Percentiles rank a stretch among this genome's conserved stretches.
Evolutionary conservation across 2,888 invertebrate species (phyloP).

Genomic region (Diabrotica balteata): DNA sequence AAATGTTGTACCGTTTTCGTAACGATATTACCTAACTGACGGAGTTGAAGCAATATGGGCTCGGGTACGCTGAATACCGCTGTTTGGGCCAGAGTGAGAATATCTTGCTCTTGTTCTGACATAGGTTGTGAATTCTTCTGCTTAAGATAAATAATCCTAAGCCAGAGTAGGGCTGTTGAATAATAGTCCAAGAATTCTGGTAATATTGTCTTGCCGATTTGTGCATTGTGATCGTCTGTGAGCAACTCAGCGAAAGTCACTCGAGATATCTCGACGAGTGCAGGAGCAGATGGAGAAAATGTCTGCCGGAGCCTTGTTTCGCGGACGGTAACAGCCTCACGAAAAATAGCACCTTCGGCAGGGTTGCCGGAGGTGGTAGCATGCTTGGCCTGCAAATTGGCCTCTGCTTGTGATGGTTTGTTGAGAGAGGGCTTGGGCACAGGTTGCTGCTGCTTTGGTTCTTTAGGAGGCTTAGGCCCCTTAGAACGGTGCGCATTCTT

Average conservation of each 20-base stretch:
- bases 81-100: slow-evolving; percentile 10
- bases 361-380: neutral
- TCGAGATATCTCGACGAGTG: slow-evolving; percentile 15
- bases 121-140: slow-evolving; percentile 28
- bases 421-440: too few relatives aligned
- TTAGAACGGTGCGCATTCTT: too few relatives aligned
- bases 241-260: slow-evolving; percentile 22
- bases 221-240: slow-evolving; percentile 24
- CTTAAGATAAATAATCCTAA: slow-evolving; percentile 26
- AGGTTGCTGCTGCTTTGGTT: too few relatives aligned
- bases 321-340: too few relatives aligned
- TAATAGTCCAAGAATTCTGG: too few relatives aligned
- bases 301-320: neutral
- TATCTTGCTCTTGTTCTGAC: slow-evolving; percentile 16
- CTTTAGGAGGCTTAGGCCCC: too few relatives aligned
- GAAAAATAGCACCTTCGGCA: too few relatives aligned
- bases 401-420: too few relatives aligned
- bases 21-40: slow-evolving; percentile 1
- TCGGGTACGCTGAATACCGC: slow-evolving; percentile 10
- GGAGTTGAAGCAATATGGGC: neutral
- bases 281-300: slow-evolving; percentile 21
- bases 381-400: too few relatives aligned
- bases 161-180: slow-evolving; percentile 26
- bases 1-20: slow-evolving; percentile 14
- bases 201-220: slow-evolving; percentile 20